Base-by-base conservation (phyloP, 2,113 vertebrate genomes). In the Indicator indicator region DNA sequence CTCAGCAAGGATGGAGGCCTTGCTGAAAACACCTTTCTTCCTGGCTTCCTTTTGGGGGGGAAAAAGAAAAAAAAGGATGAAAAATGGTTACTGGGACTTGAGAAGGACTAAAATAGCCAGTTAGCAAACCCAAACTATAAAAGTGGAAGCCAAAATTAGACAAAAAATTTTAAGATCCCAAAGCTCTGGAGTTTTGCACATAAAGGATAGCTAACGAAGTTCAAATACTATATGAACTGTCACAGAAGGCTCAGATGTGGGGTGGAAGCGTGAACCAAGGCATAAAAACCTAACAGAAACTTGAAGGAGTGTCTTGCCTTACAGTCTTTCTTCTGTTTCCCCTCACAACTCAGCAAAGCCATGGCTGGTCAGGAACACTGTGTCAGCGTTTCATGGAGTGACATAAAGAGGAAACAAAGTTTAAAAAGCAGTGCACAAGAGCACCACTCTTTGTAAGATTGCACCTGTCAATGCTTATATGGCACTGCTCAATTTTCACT, bases 31-130 rank as follows among this genome's bases (percentile, higher is more conserved):
- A 55, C 72, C 76, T 95, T 88, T 97, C 80, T 96, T 96, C 93
- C 89, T 91, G 91, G 74, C 79, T 97, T 97, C 95, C 93, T 92
- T 93, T 44, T 44, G 42, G 14, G 93, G 95, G 88, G 93, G 92
- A 94, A 95, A 97, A 96, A 92, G 70, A 73, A 9, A 14, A 89
- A 63, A 48, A 21, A 33, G 50, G 19, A 82, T 94, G 83, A 96
- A 93, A 96, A 96, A 95, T 73, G 40, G 76, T 86, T 91, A 63
- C 0, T 88, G 80, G 28, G 69, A 78, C 76, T 91, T 86, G 23
- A 78, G 93, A 90, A 91, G 58, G 73, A 88, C 1, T 12, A 75
- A 19, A 73, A 44, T 50, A 81, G 85, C 48, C 76, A 72, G 88
- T 46, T 90, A 91, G 86, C n/a, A 83, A 83, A 95, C 55, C 33